Conservation (phyloP, 2,888 invertebrate genomes). For the Alcis repandata region DNA sequence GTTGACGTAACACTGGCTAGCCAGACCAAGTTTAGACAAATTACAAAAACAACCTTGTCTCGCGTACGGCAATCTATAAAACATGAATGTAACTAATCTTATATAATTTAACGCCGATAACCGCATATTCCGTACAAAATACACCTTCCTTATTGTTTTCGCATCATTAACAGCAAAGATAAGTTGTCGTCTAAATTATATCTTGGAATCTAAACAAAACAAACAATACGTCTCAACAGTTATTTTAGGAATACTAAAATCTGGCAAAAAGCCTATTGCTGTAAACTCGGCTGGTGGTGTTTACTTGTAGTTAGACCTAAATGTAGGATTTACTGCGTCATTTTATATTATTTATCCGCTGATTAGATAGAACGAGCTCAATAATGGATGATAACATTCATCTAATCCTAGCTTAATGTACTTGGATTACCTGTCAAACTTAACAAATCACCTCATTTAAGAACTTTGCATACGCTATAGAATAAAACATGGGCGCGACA, state of each 20-base stretch:
- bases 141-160: conserved; percentile 32
- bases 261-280: conserved; percentile 20
- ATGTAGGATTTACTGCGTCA: conserved; percentile 32
- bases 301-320: conserved; percentile 19
- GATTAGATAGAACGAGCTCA: conserved; percentile 38
- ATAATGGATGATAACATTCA: conserved; percentile 26
- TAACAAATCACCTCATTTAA: conserved; percentile 17
- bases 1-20: conserved; percentile 19
- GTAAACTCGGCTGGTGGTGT: conserved; percentile 7
- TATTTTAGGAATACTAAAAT: conserved; percentile 30
- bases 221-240: conserved; percentile 12
- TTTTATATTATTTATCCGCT: conserved; percentile 29
- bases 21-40: conserved; percentile 10
- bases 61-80: conserved; percentile 16
- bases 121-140: conserved; percentile 7
- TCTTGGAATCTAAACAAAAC: conserved; percentile 33
- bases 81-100: conserved; percentile 18
- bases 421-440: conserved; percentile 10
- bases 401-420: conserved; percentile 25
- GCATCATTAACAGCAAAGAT: conserved; percentile 22
- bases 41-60: conserved; percentile 31
- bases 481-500: neutral
- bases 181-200: conserved; percentile 24
- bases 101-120: conserved; percentile 22
- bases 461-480: neutral